Conservation (phyloP, 2,888 invertebrate species). For the Polydrusus tereticollis region DNA sequence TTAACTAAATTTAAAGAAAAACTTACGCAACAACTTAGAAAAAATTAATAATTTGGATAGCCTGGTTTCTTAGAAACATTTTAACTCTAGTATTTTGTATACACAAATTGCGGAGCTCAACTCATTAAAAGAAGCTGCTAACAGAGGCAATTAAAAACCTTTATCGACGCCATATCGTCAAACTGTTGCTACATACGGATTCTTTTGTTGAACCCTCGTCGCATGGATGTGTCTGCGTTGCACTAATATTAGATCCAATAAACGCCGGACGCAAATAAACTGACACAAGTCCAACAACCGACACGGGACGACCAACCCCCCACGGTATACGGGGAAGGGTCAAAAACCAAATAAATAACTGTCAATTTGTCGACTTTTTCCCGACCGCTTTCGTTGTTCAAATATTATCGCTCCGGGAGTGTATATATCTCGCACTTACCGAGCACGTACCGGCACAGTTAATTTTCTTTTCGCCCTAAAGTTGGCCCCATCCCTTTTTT, state of each 20-base stretch:
- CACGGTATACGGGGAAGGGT: constrained; percentile 32
- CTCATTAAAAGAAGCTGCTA: too few relatives aligned
- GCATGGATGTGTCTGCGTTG: constrained; percentile 18
- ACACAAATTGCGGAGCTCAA: too few relatives aligned
- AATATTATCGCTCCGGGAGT: constrained; percentile 50
- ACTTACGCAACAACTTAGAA: too few relatives aligned
- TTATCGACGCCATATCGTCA: background rate
- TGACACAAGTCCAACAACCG: constrained; percentile 16
- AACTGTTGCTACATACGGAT: background rate
- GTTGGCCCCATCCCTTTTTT: constrained; percentile 30
- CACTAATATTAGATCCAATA: constrained; percentile 31
- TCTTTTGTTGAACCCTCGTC: background rate
- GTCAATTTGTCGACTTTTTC: constrained; percentile 54
- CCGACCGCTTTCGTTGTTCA: constrained; percentile 52
- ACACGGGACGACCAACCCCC: constrained; percentile 13
- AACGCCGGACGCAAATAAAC: constrained; percentile 28
- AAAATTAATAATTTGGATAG: too few relatives aligned
- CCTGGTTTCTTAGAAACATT: too few relatives aligned
- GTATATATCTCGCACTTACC: constrained; percentile 44
- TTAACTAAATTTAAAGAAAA: too few relatives aligned
- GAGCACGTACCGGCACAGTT: constrained; percentile 47
- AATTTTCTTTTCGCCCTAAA: constrained; percentile 39
- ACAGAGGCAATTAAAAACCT: background rate
- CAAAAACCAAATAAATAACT: constrained; percentile 55
- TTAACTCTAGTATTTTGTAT: too few relatives aligned